Conservation (phyloP, 1,140 invertebrate genomes). For the Zaprionus tsacasi region DNA sequence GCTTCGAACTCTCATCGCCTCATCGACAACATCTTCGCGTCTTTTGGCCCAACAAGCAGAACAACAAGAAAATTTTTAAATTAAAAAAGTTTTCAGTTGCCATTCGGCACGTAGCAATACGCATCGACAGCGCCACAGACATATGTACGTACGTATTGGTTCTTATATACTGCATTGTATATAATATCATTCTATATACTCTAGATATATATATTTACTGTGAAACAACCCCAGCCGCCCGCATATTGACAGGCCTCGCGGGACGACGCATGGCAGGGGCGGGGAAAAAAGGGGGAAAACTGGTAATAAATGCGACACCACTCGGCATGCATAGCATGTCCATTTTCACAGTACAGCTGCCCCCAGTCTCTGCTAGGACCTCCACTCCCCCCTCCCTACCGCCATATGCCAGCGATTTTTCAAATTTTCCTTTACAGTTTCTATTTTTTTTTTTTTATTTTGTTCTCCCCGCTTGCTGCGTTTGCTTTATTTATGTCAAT, state of each 20-base stretch:
- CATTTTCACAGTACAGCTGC: slow-evolving; percentile 55
- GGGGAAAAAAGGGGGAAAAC: slow-evolving; percentile 14
- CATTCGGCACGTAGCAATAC: slow-evolving; percentile 80
- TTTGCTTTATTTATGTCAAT: slow-evolving; percentile 75
- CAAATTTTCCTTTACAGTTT: slow-evolving; percentile 59
- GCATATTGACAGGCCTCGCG: slow-evolving; percentile 39
- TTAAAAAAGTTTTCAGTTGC: slow-evolving; percentile 80
- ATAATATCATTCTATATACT: slow-evolving; percentile 32
- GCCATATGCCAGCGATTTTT: slow-evolving; percentile 55
- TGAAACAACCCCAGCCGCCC: slow-evolving; percentile 21
- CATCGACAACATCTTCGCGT: slow-evolving; percentile 39
- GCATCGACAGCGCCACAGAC: slow-evolving; percentile 67
- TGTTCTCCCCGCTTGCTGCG: slow-evolving; percentile 27
- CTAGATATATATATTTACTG: slow-evolving; percentile 18
- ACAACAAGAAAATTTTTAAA: slow-evolving; percentile 72
- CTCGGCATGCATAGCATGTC: slow-evolving; percentile 79
- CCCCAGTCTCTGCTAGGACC: not conserved
- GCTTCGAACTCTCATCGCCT: slow-evolving; percentile 49
- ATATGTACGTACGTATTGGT: slow-evolving; percentile 40
- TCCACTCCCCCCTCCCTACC: too few relatives aligned
- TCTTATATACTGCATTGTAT: slow-evolving; percentile 9
- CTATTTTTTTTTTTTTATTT: slow-evolving; percentile 1
- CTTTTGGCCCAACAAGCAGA: slow-evolving; percentile 20
- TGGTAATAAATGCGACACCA: slow-evolving; percentile 77
- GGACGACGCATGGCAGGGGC: not conserved